Conservation (phyloP, 2,888 invertebrate species). For the Syritta pipiens region DNA sequence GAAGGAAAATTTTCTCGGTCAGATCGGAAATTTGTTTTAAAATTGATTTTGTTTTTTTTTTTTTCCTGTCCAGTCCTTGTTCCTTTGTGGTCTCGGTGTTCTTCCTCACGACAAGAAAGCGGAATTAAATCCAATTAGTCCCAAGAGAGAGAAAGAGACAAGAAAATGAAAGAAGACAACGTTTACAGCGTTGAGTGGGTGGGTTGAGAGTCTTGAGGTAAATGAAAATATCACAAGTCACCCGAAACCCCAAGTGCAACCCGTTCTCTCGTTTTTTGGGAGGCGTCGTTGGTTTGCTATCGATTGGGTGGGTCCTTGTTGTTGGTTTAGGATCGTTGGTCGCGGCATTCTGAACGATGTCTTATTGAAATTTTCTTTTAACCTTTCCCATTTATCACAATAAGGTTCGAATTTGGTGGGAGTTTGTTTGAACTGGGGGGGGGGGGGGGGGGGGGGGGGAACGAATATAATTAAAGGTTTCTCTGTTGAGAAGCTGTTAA, state of each 20-base stretch:
- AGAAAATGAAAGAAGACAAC: background rate
- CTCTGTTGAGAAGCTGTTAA: background rate
- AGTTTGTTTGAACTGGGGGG: background rate
- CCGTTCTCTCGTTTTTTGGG: background rate
- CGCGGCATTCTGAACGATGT: background rate
- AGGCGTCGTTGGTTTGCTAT: too few relatives aligned
- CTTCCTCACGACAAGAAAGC: background rate
- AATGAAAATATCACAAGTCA: constrained; percentile 12
- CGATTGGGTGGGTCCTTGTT: constrained; percentile 5
- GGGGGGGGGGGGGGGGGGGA: background rate
- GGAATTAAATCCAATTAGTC: constrained; percentile 40
- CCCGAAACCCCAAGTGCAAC: background rate
- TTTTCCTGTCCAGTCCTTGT: too few relatives aligned
- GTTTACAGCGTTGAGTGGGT: background rate
- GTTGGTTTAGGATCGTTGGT: constrained; percentile 13
- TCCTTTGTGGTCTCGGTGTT: background rate
- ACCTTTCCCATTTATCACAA: constrained; percentile 1
- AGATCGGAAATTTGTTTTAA: constrained; percentile 31
- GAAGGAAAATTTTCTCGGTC: background rate
- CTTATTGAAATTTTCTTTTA: background rate
- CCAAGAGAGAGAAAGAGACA: background rate
- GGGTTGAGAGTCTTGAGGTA: background rate
- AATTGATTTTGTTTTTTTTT: constrained; percentile 24
- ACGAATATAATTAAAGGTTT: background rate
- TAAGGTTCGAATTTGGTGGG: too few relatives aligned